Conservation (phyloP, 2,113 vertebrate species). For the Etia nguti region DNA sequence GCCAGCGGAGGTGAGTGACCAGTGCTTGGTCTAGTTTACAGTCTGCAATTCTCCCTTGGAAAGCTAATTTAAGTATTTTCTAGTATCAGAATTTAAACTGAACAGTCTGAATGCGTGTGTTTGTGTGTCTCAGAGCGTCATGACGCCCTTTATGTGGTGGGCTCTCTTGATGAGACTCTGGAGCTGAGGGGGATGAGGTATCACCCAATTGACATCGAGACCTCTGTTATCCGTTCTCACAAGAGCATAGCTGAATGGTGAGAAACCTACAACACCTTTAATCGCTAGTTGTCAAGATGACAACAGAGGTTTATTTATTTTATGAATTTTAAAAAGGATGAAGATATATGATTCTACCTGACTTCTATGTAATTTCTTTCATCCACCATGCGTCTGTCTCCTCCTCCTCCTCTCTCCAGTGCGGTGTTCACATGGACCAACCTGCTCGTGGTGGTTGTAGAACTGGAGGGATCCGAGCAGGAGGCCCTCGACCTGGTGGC, state of each 20-base stretch:
- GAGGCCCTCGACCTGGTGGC: slow-evolving; percentile 76
- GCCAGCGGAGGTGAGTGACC: slow-evolving; percentile 86
- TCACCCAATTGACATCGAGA: slow-evolving; percentile 96
- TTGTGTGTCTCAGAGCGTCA: slow-evolving; percentile 80
- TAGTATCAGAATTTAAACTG: background rate
- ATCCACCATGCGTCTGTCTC: background rate
- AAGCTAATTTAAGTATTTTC: background rate
- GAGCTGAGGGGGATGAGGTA: slow-evolving; percentile 96
- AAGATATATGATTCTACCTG: background rate
- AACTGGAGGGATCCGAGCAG: slow-evolving; percentile 92
- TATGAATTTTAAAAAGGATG: background rate
- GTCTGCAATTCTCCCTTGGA: background rate
- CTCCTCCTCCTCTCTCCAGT: slow-evolving; percentile 55
- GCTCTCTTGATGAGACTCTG: slow-evolving; percentile 91
- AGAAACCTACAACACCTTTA: slow-evolving; percentile 41
- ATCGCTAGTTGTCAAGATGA: background rate
- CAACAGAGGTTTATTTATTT: background rate
- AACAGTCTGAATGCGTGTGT: background rate
- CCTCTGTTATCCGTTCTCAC: slow-evolving; percentile 90
- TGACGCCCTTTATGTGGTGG: slow-evolving; percentile 92
- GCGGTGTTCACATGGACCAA: slow-evolving; percentile 98
- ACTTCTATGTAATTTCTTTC: background rate
- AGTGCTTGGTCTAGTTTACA: background rate
- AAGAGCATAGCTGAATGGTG: slow-evolving; percentile 97
- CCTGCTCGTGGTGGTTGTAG: slow-evolving; percentile 93